These are phyloP conservation scores for Otolemur garnettii DNA, from an alignment of 2,113 vertebrate genomes.

Conservation along the genomic window DNA sequence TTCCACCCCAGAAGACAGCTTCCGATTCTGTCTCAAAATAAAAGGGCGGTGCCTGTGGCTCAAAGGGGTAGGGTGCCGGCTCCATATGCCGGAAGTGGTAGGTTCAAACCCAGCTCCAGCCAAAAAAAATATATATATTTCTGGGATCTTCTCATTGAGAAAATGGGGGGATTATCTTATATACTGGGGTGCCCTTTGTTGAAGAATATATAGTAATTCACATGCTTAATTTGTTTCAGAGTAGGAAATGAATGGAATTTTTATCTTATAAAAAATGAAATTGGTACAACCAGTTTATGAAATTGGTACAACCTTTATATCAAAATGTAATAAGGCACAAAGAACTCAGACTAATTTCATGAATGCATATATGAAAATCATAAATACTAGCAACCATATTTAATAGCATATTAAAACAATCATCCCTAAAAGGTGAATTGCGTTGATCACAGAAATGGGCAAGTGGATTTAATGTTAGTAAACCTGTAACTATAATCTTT, in stretches of 20 bases:
- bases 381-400: constrained; percentile 12
- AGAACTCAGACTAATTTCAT: constrained; percentile 7
- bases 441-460: not conserved
- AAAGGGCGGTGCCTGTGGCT: no score
- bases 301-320: constrained; percentile 4
- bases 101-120: no score
- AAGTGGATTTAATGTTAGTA: constrained; percentile 31
- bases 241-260: constrained; percentile 6
- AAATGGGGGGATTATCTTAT: not conserved
- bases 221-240: not conserved
- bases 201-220: not conserved
- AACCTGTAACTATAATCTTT: constrained; percentile 27
- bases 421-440: constrained; percentile 20
- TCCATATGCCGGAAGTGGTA: no score
- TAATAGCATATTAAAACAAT: not conserved
- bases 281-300: constrained; percentile 2
- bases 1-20: no score
- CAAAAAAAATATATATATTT: not conserved
- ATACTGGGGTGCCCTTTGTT: not conserved
- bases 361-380: constrained; percentile 30
- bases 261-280: constrained; percentile 32
- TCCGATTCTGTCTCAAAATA: no score
- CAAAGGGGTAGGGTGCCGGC: no score
- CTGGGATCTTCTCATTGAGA: constrained; percentile 1
- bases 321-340: not conserved